phyloP scores from a whole-genome alignment of 2,113 vertebrate species.

The Centropus unirufus region DNA sequence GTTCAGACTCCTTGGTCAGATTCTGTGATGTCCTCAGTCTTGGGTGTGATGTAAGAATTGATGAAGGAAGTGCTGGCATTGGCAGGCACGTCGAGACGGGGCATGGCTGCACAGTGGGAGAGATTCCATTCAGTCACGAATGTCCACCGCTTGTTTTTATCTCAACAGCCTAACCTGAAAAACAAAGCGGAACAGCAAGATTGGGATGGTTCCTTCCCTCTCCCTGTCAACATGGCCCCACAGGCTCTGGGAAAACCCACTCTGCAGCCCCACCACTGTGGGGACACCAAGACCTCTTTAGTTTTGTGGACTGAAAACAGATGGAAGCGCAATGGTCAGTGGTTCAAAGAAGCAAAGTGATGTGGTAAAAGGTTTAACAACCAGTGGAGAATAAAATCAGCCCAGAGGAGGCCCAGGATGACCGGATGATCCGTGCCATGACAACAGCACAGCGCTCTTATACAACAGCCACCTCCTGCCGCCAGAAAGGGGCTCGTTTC shows the following conservation, averaged over 20 bases:
- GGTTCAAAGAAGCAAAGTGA: neutral
- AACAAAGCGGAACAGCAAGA: conserved; percentile 26
- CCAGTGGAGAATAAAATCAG: neutral
- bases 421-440: accelerated
- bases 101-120: conserved; percentile 76
- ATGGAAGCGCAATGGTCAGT: accelerated
- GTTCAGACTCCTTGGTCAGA: conserved; percentile 79
- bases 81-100: conserved; percentile 73
- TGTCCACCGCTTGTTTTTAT: conserved; percentile 73
- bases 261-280: neutral
- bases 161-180: conserved; percentile 84
- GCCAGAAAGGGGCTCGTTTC: neutral
- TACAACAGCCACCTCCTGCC: neutral
- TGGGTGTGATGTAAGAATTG: conserved; percentile 78
- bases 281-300: neutral
- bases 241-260: neutral
- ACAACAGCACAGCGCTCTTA: accelerated
- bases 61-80: conserved; percentile 81
- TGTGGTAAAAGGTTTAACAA: neutral
- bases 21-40: conserved; percentile 76
- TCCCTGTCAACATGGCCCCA: neutral
- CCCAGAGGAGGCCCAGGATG: neutral
- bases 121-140: conserved; percentile 73
- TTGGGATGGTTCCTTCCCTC: neutral
- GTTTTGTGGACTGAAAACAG: neutral